Conservation (phyloP, 2,113 vertebrate species). For the Menura novaehollandiae region DNA sequence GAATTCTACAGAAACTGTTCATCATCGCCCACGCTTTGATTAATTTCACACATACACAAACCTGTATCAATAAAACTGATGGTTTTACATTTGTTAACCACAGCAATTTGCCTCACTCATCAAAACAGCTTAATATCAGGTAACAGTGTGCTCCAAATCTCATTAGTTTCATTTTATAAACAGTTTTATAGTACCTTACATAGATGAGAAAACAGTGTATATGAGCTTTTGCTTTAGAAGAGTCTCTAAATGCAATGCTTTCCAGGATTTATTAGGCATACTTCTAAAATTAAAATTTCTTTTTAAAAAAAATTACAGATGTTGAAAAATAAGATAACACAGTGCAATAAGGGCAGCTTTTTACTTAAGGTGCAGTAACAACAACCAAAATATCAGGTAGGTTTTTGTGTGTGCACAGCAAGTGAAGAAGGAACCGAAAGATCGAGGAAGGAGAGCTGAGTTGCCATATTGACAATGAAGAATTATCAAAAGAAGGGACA, state of each 20-base stretch:
- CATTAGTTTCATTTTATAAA: conserved; percentile 98
- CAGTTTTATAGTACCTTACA: conserved; percentile 84
- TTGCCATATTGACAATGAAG: conserved; percentile 49
- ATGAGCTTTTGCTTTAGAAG: conserved; percentile 52
- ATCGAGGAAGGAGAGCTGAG: conserved; percentile 12
- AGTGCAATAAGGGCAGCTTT: conserved; percentile 7
- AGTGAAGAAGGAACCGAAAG: neutral
- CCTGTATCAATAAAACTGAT: conserved; percentile 93
- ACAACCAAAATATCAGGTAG: neutral
- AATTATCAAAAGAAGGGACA: neutral
- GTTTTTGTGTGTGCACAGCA: neutral
- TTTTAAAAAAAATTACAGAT: neutral
- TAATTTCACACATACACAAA: conserved; percentile 93
- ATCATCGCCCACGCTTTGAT: conserved; percentile 99
- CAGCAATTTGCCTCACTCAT: conserved; percentile 89
- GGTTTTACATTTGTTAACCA: conserved; percentile 94
- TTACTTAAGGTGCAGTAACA: conserved; percentile 24
- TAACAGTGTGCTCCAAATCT: conserved; percentile 87
- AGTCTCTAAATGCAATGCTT: conserved; percentile 42
- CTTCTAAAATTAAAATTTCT: conserved; percentile 64
- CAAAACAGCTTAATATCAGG: conserved; percentile 91
- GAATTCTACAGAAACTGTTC: conserved; percentile 99
- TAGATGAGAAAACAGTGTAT: conserved; percentile 74
- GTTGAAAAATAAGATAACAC: conserved; percentile 1
- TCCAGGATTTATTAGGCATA: conserved; percentile 23